Evolutionary conservation across 2,797 vertebrate genomes (phyloP).

Genomic region (Siniperca scherzeri): DNA sequence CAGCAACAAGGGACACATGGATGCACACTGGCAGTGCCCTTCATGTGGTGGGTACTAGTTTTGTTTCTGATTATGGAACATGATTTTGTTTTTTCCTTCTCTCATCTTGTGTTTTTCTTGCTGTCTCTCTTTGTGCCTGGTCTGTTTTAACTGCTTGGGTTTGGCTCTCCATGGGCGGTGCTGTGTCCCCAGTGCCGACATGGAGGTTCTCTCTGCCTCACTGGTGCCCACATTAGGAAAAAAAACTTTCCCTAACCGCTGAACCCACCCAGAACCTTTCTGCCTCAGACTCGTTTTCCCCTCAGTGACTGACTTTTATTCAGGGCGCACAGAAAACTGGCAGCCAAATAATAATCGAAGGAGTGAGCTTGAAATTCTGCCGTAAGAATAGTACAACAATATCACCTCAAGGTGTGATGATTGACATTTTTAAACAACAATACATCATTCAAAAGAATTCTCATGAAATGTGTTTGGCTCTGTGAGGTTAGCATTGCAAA

Average conservation of each 20-base stretch:
- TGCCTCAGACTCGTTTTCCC: constrained; percentile 50
- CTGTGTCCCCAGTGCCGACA: constrained; percentile 49
- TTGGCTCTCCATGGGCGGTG: constrained; percentile 63
- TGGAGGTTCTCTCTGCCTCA: constrained; percentile 59
- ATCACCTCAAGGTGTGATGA: constrained; percentile 56
- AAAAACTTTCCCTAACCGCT: constrained; percentile 52
- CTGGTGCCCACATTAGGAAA: constrained; percentile 67
- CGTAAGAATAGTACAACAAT: constrained; percentile 24
- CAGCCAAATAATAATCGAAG: constrained; percentile 45
- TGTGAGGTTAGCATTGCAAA: constrained; percentile 61
- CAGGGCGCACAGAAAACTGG: constrained; percentile 23
- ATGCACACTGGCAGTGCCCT: constrained; percentile 66
- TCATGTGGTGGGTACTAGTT: constrained; percentile 79
- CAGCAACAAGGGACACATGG: constrained; percentile 75
- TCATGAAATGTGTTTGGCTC: constrained; percentile 63
- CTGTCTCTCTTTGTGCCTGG: constrained; percentile 58
- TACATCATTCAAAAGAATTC: constrained; percentile 61
- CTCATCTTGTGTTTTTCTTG: constrained; percentile 61
- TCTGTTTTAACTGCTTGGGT: constrained; percentile 62
- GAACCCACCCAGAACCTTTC: constrained; percentile 64
- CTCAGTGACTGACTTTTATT: constrained; percentile 52
- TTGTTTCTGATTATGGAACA: constrained; percentile 83
- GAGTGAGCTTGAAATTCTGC: constrained; percentile 30
- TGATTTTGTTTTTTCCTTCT: constrained; percentile 73
- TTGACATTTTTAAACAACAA: constrained; percentile 64